Evolutionary conservation across 1,140 invertebrate genomes (phyloP), one percentile per base, ranked within the genome.

Genomic region (Pseudoatta argentina): DNA sequence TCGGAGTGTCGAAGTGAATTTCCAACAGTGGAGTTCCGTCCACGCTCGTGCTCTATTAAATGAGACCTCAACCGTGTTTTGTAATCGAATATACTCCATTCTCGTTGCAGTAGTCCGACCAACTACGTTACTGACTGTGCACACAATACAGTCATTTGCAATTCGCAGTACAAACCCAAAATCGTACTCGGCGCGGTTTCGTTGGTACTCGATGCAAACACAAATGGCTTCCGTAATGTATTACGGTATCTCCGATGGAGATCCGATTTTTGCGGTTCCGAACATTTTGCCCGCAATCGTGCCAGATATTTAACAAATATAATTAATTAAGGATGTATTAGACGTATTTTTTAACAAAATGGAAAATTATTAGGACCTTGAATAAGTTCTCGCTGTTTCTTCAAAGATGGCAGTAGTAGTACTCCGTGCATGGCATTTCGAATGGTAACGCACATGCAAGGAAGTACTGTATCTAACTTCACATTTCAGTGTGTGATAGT

Each of bases 31-130:
- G 12, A 66, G 75, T 48, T 67, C 5, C 57, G 72, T 24, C 0
- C 63, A 30, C 30, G 30, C 39, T 59, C 53, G 64, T 61, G 59
- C 75, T 75, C 51, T 63, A 73, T 57, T 61, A 63, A 85, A 89
- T 51, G 76, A 86, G 66, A 79, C 73, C 61, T 86, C 67, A 87
- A 89, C 82, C 71, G 61, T 89, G 71, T 88, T 67, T 78, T 72
- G 51, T 86, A 89, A 89, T 89, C 77, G 78, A 85, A 88, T 88
- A 87, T 88, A 88, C 64, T 85, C 66, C 81, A 88, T 77, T 87
- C 75, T 85, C 81, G 75, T 89, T 86, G 82, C 76, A 88, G 85
- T 69, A 88, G 75, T 89, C 85, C 87, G 82, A 85, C 78, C 85
- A 79, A 61, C 87, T 88, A 86, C 78, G 72, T 82, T 88, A 86